A percentile compares a stretch with the other conserved stretches of the same genome.
These are phyloP conservation scores for Druon quercuslanigerum DNA, from an alignment of 1,140 invertebrate genomes.

Conservation along the genomic window DNA sequence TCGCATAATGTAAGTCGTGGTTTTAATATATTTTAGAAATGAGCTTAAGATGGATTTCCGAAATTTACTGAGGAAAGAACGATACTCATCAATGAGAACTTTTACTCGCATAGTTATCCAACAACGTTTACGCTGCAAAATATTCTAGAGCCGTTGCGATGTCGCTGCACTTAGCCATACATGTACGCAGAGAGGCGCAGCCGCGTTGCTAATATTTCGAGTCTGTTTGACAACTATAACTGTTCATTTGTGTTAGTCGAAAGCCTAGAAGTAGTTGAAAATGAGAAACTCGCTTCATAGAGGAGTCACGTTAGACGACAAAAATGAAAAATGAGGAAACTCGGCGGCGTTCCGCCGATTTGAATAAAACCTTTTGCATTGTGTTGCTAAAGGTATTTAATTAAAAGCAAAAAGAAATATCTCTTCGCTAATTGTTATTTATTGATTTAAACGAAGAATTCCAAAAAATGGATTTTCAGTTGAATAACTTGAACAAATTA, in stretches of 20 bases:
- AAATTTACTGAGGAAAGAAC: not conserved
- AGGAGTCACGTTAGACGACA: too few relatives aligned
- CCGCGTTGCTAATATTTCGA: conserved; percentile 66
- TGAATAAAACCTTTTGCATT: too few relatives aligned
- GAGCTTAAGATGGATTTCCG: not conserved
- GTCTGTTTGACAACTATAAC: conserved; percentile 68
- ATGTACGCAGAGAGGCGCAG: conserved; percentile 54
- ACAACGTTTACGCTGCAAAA: not conserved
- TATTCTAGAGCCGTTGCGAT: conserved; percentile 36
- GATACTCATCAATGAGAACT: not conserved
- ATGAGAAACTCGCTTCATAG: conserved; percentile 47
- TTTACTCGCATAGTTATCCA: not conserved
- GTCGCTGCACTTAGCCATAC: conserved; percentile 54
- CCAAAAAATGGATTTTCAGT: too few relatives aligned
- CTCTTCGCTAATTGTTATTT: too few relatives aligned
- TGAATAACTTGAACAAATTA: too few relatives aligned
- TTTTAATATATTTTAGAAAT: too few relatives aligned
- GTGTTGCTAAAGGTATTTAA: too few relatives aligned
- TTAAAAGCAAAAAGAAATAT: too few relatives aligned
- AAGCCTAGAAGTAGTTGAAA: conserved; percentile 56
- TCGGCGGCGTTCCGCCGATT: too few relatives aligned
- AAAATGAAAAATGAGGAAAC: too few relatives aligned
- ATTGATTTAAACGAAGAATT: too few relatives aligned
- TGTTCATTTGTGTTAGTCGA: conserved; percentile 48
- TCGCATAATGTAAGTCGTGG: too few relatives aligned